phyloP scores from a whole-genome alignment of 2,888 invertebrate species.

The Microchrysa polita region DNA sequence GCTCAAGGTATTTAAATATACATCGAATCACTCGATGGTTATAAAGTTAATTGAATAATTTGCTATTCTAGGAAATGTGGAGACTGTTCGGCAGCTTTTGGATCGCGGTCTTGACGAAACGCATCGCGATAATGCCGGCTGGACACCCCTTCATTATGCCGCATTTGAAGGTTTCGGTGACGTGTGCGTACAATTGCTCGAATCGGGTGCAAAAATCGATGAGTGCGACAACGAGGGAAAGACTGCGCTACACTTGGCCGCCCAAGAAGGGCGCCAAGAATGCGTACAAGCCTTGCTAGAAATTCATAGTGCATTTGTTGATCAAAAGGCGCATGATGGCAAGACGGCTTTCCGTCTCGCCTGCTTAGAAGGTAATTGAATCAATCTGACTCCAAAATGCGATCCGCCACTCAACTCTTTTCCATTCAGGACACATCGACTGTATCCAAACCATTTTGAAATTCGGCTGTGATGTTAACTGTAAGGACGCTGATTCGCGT shows the following conservation, averaged over 20 bases:
- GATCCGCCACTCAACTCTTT: conserved; percentile 67
- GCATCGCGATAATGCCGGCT: conserved; percentile 92
- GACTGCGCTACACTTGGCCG: conserved; percentile 85
- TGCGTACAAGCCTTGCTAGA: conserved; percentile 71
- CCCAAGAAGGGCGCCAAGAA: conserved; percentile 85
- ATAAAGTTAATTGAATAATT: conserved; percentile 26
- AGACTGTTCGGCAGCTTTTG: conserved; percentile 87
- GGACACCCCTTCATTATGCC: conserved; percentile 97
- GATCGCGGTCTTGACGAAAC: conserved; percentile 89
- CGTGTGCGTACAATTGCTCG: conserved; percentile 68
- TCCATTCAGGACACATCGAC: conserved; percentile 86
- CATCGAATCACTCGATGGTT: not conserved
- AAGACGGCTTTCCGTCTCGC: conserved; percentile 81
- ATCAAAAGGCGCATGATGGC: conserved; percentile 90
- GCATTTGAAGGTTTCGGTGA: conserved; percentile 82
- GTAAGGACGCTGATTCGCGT: conserved; percentile 90
- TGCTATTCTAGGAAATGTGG: conserved; percentile 71
- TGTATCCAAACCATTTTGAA: conserved; percentile 69
- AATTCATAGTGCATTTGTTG: conserved; percentile 80
- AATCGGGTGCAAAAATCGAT: conserved; percentile 88
- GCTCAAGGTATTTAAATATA: conserved; percentile 72
- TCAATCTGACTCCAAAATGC: too few relatives aligned
- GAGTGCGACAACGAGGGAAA: conserved; percentile 93
- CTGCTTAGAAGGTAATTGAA: conserved; percentile 58
- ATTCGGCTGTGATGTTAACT: conserved; percentile 85